A percentile compares a stretch with the other conserved stretches of the same genome.
Conservation (phyloP, 2,888 invertebrate genomes). For the Drosophila phalerata region DNA sequence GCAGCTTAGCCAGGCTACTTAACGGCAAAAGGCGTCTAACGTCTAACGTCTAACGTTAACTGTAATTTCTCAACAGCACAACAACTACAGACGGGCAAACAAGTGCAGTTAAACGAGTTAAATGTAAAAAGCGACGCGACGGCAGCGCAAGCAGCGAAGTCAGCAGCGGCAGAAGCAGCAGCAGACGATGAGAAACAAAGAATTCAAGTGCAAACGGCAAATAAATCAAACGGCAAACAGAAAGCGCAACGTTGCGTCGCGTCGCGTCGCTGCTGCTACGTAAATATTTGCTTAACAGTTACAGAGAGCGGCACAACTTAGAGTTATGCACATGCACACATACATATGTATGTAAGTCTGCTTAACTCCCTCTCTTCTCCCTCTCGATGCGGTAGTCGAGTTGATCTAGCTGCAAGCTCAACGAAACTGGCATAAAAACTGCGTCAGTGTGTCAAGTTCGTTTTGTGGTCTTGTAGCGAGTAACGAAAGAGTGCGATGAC, state of each 20-base stretch:
- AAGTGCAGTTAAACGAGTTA: constrained; percentile 78
- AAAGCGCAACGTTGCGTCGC: constrained; percentile 56
- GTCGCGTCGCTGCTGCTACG: constrained; percentile 27
- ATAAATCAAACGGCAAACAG: constrained; percentile 78
- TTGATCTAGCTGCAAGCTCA: constrained; percentile 35
- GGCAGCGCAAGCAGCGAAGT: not conserved
- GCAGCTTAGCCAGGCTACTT: constrained; percentile 51
- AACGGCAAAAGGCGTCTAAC: constrained; percentile 68
- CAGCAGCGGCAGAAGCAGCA: constrained; percentile 1
- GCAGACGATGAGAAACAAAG: constrained; percentile 46
- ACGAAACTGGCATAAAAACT: constrained; percentile 62
- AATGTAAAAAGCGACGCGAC: constrained; percentile 30
- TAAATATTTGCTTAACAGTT: constrained; percentile 67
- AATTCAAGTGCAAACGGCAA: constrained; percentile 79
- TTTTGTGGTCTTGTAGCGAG: constrained; percentile 50
- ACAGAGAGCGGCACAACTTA: constrained; percentile 48
- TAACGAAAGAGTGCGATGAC: not conserved
- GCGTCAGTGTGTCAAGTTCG: constrained; percentile 84
- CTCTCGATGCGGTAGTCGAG: not conserved
- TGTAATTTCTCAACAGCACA: constrained; percentile 64
- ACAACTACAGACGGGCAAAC: constrained; percentile 44
- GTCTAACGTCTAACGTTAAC: constrained; percentile 77
- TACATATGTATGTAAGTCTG: not conserved
- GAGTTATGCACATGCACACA: constrained; percentile 25
- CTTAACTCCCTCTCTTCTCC: not conserved